Base-by-base conservation (phyloP, 2,888 invertebrate species). In the Drosophila suboccidentalis region DNA sequence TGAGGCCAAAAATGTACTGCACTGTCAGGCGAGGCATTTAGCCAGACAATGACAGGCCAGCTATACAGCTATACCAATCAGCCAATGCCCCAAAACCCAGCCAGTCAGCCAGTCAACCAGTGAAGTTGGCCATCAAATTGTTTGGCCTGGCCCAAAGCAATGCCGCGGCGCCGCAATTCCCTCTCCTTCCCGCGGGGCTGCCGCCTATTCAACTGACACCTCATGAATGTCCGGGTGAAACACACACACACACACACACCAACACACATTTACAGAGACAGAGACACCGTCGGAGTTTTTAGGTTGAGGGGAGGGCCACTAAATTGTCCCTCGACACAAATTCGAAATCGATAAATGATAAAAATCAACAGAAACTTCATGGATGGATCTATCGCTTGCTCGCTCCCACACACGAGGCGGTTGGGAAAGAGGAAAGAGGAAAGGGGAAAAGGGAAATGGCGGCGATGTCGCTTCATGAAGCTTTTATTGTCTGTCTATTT, bases 331-430 rank as follows among this genome's bases (percentile, higher is more conserved):
- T 79, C 90, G 86, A 82, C 86, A 88, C 91, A 91, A 91, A 91
- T 91, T 91, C 89, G 91, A 90, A 91, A 91, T 91, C 91, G 90
- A 91, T 91, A 91, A 91, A 90, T 91, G 91, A 91, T 91, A 91
- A 91, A 91, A 91, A 88, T 91, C 90, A 90, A 87, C 90, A 90
- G 82, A 90, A 90, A 90, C 88, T 87, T 83, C 90, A 89, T 89
- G 88, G 89, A 82, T 79, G 80, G 58, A 38, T 75, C 70, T 77
- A 72, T 76, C 72, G 60, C 71, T 62, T 57, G 78, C 82, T 79
- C 80, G 67, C 85, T 74, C 67, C 44, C 68, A 68, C 70, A 58
- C 34, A 17, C n/a, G 13, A 5, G 46, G 3, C 10, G 9, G 19
- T 38, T 38, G 59, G 54, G 43, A 61, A 78, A 74, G 77, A 75